Evolutionary conservation across 2,113 vertebrate genomes (phyloP).

Genomic region (Corydoras maculifer): DNA sequence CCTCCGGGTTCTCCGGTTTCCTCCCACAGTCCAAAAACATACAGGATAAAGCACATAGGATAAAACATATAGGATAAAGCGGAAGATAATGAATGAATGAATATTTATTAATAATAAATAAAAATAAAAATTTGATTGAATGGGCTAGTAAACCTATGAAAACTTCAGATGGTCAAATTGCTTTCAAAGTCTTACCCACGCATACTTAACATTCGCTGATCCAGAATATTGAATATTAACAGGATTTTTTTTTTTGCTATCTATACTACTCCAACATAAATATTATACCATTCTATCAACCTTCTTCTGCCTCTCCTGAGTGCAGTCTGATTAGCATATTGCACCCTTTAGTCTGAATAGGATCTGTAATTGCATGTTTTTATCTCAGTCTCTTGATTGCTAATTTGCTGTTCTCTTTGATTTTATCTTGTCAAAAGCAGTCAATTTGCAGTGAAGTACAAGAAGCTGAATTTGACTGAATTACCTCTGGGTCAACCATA

Average conservation of each 20-base stretch:
- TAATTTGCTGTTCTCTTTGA: constrained; percentile 9
- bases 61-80: too few species aligned
- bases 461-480: constrained; percentile 13
- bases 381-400: constrained; percentile 21
- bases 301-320: constrained; percentile 14
- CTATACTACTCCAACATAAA: constrained; percentile 5
- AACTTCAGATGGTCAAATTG: background rate
- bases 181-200: constrained; percentile 6
- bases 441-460: constrained; percentile 8
- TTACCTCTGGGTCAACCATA: constrained; percentile 7
- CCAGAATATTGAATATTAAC: background rate
- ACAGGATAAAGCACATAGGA: too few species aligned
- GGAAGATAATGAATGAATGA: too few species aligned
- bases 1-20: too few species aligned
- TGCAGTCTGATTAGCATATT: constrained; percentile 14
- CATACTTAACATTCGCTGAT: background rate
- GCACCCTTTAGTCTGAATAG: constrained; percentile 2
- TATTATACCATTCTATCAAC: background rate
- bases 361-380: background rate
- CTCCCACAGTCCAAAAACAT: too few species aligned
- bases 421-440: constrained; percentile 24
- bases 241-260: background rate
- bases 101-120: too few species aligned
- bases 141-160: too few species aligned
- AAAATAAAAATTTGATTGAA: too few species aligned